Conservation (phyloP, 2,888 invertebrate genomes). For the Zygogramma bicolorata region DNA sequence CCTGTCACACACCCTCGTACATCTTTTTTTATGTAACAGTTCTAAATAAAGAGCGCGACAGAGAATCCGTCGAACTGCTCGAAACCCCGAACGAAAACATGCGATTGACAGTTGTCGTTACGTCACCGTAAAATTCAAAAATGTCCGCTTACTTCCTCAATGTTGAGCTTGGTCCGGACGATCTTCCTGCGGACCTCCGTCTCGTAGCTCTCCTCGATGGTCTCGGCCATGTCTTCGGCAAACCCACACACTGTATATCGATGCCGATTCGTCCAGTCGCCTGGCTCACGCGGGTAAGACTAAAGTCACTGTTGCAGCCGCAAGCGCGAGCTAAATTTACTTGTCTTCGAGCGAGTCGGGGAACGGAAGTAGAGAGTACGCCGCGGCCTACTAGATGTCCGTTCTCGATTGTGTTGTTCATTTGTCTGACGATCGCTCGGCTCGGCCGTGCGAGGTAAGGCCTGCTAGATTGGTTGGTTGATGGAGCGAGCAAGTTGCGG, state of each 20-base stretch:
- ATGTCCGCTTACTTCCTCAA: conserved; percentile 75
- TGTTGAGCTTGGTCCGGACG: conserved; percentile 78
- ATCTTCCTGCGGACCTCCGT: conserved; percentile 78
- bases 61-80: background rate
- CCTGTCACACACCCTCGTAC: too few species aligned
- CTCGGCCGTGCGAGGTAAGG: too few species aligned
- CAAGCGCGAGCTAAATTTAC: conserved; percentile 39
- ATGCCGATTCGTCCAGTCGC: conserved; percentile 54
- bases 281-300: conserved; percentile 60
- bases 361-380: conserved; percentile 33
- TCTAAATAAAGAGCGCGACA: background rate
- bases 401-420: conserved; percentile 23
- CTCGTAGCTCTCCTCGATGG: conserved; percentile 78
- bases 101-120: conserved; percentile 4
- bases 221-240: conserved; percentile 74
- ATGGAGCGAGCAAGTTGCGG: too few species aligned
- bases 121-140: background rate
- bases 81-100: background rate
- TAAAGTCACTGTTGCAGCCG: conserved; percentile 51
- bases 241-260: too few species aligned
- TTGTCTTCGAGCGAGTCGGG: conserved; percentile 26
- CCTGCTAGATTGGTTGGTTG: too few species aligned
- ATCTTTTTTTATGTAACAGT: background rate
- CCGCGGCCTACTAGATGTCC: conserved; percentile 33
- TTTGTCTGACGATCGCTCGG: conserved; percentile 36